These are phyloP conservation scores for Polypedilum vanderplanki DNA, from an alignment of 1,140 invertebrate species.

Conservation along the genomic window DNA sequence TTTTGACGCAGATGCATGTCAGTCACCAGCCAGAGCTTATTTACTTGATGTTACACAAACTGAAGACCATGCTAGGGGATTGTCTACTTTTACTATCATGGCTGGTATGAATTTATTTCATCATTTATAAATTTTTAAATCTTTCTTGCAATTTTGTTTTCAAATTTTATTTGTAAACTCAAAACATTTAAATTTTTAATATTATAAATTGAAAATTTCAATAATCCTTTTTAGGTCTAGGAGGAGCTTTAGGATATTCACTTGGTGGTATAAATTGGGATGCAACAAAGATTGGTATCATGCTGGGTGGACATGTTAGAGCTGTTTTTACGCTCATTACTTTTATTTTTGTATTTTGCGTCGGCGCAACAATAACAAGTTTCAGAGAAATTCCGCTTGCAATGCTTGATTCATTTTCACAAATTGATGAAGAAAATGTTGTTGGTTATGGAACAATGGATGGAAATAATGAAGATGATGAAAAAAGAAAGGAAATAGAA, in stretches of 20 bases:
- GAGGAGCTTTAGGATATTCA: constrained; percentile 87
- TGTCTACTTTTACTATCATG: constrained; percentile 95
- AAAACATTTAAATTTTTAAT: too few species aligned
- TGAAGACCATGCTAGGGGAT: constrained; percentile 85
- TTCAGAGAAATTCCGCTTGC: constrained; percentile 80
- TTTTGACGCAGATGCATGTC: constrained; percentile 93
- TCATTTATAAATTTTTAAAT: too few species aligned
- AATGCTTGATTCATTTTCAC: constrained; percentile 34
- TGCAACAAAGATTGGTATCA: constrained; percentile 63
- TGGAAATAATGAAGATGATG: neutral
- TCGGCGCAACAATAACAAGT: constrained; percentile 71
- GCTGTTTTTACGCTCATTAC: constrained; percentile 86
- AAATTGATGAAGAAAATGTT: constrained; percentile 27
- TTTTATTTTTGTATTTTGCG: constrained; percentile 76
- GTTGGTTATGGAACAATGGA: constrained; percentile 34
- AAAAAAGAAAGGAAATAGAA: constrained; percentile 30
- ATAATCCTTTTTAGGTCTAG: constrained; percentile 50
- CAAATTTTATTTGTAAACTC: too few species aligned
- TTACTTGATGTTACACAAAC: constrained; percentile 85
- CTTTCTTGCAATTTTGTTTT: too few species aligned
- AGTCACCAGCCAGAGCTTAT: constrained; percentile 88
- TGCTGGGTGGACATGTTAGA: constrained; percentile 77
- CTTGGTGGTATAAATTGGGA: constrained; percentile 93
- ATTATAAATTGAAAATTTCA: too few species aligned
- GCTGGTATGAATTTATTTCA: too few species aligned